Evolutionary conservation across 2,888 invertebrate species (phyloP).

Genomic region (Drosophila pseudotalamancana): DNA sequence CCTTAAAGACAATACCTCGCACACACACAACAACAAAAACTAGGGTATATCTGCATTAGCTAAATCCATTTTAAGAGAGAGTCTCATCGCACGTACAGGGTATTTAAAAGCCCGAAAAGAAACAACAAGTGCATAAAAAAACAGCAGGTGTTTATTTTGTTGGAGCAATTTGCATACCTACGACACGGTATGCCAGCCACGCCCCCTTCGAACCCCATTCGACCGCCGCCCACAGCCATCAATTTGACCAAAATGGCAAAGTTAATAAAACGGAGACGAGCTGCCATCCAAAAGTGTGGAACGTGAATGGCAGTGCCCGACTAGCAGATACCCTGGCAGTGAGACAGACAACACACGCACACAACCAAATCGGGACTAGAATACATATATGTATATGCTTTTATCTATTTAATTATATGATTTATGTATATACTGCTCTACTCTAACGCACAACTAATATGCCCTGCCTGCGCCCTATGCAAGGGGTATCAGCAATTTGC

Average conservation of each 20-base stretch:
- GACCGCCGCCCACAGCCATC: background rate
- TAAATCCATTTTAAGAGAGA: background rate
- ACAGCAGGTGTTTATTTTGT: slow-evolving; percentile 3
- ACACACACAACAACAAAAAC: background rate
- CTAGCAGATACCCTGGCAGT: background rate
- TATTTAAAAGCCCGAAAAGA: background rate
- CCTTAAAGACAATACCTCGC: background rate
- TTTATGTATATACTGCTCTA: too few relatives aligned
- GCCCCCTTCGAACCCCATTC: background rate
- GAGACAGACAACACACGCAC: too few relatives aligned
- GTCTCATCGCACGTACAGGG: background rate
- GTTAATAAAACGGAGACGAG: background rate
- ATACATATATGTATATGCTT: too few relatives aligned
- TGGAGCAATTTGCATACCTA: slow-evolving; percentile 18
- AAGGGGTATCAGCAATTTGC: background rate
- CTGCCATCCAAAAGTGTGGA: too few relatives aligned
- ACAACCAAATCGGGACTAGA: too few relatives aligned
- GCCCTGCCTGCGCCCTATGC: too few relatives aligned
- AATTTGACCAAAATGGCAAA: background rate
- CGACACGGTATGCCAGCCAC: background rate
- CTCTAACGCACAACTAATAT: background rate
- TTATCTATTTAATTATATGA: too few relatives aligned
- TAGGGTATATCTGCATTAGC: background rate
- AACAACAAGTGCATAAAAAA: background rate
- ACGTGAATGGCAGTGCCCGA: background rate